These are phyloP conservation scores for Chaitophorus viminalis DNA, from an alignment of 2,888 invertebrate species.

Conservation along the genomic window DNA sequence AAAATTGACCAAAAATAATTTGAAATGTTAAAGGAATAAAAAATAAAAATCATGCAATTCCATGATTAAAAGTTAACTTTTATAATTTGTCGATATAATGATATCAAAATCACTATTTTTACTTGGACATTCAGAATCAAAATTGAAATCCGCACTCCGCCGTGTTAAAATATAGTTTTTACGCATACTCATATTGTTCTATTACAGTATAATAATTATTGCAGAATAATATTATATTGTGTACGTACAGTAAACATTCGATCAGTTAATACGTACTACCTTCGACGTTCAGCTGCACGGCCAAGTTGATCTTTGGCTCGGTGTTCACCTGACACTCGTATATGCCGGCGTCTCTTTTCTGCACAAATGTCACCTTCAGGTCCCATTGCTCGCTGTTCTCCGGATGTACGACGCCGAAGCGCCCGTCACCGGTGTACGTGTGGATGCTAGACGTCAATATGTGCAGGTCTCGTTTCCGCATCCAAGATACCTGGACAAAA, in stretches of 20 bases:
- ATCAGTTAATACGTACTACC: constrained; percentile 70
- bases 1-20: too few species aligned
- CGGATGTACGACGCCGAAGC: constrained; percentile 86
- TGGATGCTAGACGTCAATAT: constrained; percentile 86
- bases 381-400: constrained; percentile 89
- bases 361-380: constrained; percentile 84
- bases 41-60: too few species aligned
- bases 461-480: constrained; percentile 83
- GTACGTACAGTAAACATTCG: background rate
- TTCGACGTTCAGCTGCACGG: constrained; percentile 81
- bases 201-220: too few species aligned
- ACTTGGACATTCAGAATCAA: too few species aligned
- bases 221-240: too few species aligned
- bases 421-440: constrained; percentile 87
- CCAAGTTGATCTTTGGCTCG: constrained; percentile 88
- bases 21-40: too few species aligned
- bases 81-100: too few species aligned
- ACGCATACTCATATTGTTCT: too few species aligned
- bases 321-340: constrained; percentile 92
- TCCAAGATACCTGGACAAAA: constrained; percentile 79
- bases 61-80: too few species aligned
- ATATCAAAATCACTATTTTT: too few species aligned
- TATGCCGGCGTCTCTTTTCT: constrained; percentile 83
- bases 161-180: too few species aligned
- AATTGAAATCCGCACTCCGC: too few species aligned